phyloP scores from a whole-genome alignment of 2,888 invertebrate genomes.

The Ormyrus nitidulus region DNA sequence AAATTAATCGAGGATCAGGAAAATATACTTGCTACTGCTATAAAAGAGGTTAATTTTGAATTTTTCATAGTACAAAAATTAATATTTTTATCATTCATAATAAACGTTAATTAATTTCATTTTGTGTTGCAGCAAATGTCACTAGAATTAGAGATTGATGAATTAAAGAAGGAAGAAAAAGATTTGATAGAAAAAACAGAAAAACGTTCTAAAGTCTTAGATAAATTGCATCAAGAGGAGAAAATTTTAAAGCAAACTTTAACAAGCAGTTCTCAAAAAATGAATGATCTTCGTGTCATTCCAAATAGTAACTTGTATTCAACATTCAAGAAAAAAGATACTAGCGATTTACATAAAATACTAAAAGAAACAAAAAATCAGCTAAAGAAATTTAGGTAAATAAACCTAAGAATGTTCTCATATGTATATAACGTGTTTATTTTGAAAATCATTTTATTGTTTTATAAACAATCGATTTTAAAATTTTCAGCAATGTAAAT shows the following conservation, averaged over 20 bases:
- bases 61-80: neutral
- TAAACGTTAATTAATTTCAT: neutral
- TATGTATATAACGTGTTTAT: too few species aligned
- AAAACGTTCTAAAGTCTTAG: slow-evolving; percentile 95
- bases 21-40: slow-evolving; percentile 82
- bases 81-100: too few species aligned
- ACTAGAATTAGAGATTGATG: neutral
- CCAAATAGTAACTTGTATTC: slow-evolving; percentile 94
- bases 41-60: slow-evolving; percentile 76
- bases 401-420: neutral
- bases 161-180: neutral
- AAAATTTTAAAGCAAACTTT: slow-evolving; percentile 88
- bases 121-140: neutral
- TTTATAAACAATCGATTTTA: neutral
- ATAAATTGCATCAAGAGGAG: slow-evolving; percentile 96
- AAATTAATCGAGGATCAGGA: slow-evolving; percentile 88
- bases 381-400: slow-evolving; percentile 89
- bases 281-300: slow-evolving; percentile 94
- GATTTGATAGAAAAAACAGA: slow-evolving; percentile 86
- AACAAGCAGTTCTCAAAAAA: slow-evolving; percentile 92
- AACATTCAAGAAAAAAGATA: slow-evolving; percentile 84
- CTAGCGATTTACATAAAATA: slow-evolving; percentile 94
- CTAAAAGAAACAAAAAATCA: slow-evolving; percentile 97
- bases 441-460: too few species aligned
- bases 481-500: slow-evolving; percentile 90